These are phyloP conservation scores for Paracentrotus lividus DNA, from an alignment of 53 echinoderm and acorn worm species.

Conservation along the genomic window DNA sequence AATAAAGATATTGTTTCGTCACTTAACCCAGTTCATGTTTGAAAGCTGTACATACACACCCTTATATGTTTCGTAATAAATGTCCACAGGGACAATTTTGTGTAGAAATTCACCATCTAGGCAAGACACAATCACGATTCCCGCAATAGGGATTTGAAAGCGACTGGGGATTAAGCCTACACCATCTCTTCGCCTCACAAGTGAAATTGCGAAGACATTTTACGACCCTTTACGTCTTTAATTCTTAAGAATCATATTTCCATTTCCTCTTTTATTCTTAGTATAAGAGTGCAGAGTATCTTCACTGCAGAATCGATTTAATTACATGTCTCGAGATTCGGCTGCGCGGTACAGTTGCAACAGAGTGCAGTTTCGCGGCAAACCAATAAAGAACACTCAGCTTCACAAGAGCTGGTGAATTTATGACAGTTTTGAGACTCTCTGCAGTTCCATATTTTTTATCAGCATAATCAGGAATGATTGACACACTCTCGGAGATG, in stretches of 20 bases:
- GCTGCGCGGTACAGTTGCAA: background rate
- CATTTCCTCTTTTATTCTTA: background rate
- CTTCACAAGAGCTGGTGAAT: background rate
- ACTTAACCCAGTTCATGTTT: conserved; percentile 60
- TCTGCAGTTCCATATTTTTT: conserved; percentile 43
- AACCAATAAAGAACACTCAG: conserved; percentile 13
- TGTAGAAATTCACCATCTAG: background rate
- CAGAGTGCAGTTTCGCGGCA: conserved; percentile 46
- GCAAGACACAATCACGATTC: background rate
- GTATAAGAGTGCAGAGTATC: background rate
- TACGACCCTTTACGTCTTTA: background rate
- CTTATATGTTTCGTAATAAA: conserved; percentile 12
- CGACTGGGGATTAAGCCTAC: conserved; percentile 16
- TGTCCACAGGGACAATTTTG: background rate
- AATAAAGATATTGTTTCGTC: conserved; percentile 52
- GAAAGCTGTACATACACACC: conserved; percentile 25
- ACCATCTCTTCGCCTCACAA: background rate
- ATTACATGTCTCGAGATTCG: conserved; percentile 51
- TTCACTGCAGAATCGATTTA: conserved; percentile 41
- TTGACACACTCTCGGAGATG: conserved; percentile 54
- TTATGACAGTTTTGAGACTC: conserved; percentile 32
- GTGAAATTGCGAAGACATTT: background rate
- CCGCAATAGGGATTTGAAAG: background rate
- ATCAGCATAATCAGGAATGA: conserved; percentile 54
- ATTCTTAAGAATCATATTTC: background rate